Evolutionary conservation across 2,888 invertebrate species (phyloP).

Genomic region (Listrodromus nycthemerus): DNA sequence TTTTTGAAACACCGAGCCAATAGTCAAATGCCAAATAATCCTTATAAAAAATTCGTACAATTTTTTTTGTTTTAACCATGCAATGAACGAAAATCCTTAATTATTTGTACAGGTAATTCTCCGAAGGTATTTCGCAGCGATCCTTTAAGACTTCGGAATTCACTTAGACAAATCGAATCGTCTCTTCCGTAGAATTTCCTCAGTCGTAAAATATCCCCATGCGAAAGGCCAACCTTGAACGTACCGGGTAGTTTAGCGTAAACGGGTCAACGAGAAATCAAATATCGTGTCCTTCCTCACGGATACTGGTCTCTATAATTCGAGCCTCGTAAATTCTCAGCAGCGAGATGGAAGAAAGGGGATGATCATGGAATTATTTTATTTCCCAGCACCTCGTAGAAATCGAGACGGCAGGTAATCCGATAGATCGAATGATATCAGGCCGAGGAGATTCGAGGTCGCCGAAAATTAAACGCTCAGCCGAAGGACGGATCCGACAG

Average conservation of each 20-base stretch:
- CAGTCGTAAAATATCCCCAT: slow-evolving; percentile 7
- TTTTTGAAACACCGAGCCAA: too few relatives aligned
- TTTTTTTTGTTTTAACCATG: neutral
- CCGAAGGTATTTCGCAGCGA: neutral
- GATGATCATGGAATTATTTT: slow-evolving; percentile 32
- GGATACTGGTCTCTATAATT: neutral
- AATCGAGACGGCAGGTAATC: slow-evolving; percentile 47
- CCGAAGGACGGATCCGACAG: slow-evolving; percentile 20
- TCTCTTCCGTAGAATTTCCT: neutral
- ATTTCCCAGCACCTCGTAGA: slow-evolving; percentile 38
- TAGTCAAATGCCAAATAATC: too few relatives aligned
- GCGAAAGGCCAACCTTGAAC: slow-evolving; percentile 12
- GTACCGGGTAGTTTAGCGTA: neutral
- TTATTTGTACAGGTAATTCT: neutral
- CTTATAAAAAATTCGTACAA: too few relatives aligned
- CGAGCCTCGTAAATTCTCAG: neutral
- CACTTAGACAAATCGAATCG: neutral
- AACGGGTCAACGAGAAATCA: slow-evolving; percentile 8
- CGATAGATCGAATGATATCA: slow-evolving; percentile 60
- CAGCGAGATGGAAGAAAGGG: slow-evolving; percentile 8
- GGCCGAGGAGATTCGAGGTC: slow-evolving; percentile 52
- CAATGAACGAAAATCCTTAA: neutral
- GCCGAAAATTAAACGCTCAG: slow-evolving; percentile 34
- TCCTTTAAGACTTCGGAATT: neutral
- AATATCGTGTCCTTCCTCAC: slow-evolving; percentile 1